Conservation (phyloP, 2,888 invertebrate genomes). For the Ptilodon capucinus region DNA sequence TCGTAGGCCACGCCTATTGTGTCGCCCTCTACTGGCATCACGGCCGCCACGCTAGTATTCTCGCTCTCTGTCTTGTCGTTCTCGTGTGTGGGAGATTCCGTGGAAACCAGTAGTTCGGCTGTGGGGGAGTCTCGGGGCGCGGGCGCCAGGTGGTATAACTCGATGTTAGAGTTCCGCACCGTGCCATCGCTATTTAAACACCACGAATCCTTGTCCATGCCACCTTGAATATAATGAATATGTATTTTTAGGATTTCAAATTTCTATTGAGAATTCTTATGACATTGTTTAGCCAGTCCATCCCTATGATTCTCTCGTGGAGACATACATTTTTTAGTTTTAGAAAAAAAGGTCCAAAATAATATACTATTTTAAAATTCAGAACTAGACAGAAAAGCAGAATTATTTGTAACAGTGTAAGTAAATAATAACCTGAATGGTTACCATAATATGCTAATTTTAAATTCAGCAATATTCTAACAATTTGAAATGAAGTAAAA, state of each 20-base stretch:
- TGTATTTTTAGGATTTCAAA: no score
- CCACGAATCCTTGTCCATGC: slow-evolving; percentile 96
- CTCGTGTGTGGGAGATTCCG: slow-evolving; percentile 58
- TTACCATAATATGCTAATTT: not conserved
- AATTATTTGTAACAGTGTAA: no score
- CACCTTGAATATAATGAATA: slow-evolving; percentile 80
- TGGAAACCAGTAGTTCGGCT: slow-evolving; percentile 67
- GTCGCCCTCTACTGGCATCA: slow-evolving; percentile 94
- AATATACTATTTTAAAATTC: no score
- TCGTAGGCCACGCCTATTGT: slow-evolving; percentile 97
- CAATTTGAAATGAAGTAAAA: not conserved
- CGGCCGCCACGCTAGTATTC: slow-evolving; percentile 46
- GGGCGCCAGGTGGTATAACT: slow-evolving; percentile 85
- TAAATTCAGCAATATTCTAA: not conserved
- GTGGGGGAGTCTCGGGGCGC: slow-evolving; percentile 71
- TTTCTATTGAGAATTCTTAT: no score
- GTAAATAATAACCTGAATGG: no score
- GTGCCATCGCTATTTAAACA: slow-evolving; percentile 95
- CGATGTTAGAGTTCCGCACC: slow-evolving; percentile 92
- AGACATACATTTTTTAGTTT: no score
- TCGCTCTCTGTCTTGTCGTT: slow-evolving; percentile 60
- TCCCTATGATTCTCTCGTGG: no score
- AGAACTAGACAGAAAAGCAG: no score
- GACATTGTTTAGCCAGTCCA: no score
- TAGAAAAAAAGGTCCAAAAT: no score